phyloP scores from a whole-genome alignment of 2,888 invertebrate genomes.

The Hyposoter dolosus region DNA sequence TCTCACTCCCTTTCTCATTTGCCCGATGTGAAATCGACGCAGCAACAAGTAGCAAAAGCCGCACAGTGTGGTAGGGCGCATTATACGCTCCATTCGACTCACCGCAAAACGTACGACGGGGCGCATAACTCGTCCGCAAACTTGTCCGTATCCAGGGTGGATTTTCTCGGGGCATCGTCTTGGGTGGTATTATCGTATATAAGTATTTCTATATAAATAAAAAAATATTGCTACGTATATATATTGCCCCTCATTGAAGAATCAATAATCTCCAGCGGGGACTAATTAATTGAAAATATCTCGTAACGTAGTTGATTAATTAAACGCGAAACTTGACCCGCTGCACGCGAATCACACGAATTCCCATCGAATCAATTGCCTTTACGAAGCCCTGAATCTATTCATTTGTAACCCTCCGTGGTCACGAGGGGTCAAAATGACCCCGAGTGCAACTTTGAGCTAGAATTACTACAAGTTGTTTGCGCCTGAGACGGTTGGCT shows the following conservation, averaged over 20 bases:
- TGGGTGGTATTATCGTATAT: conserved; percentile 62
- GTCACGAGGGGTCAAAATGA: too few species aligned
- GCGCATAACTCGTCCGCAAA: conserved; percentile 81
- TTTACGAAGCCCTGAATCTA: not conserved
- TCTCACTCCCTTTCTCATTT: conserved; percentile 59
- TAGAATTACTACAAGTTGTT: too few species aligned
- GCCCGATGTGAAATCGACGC: conserved; percentile 58
- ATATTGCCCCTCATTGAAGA: conserved; percentile 38
- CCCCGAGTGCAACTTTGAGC: too few species aligned
- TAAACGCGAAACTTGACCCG: conserved; percentile 33
- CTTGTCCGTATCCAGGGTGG: conserved; percentile 76
- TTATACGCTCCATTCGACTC: conserved; percentile 70
- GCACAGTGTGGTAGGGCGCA: conserved; percentile 54
- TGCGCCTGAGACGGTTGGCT: too few species aligned
- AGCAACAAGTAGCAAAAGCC: conserved; percentile 36
- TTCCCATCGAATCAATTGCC: conserved; percentile 3
- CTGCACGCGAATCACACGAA: conserved; percentile 31
- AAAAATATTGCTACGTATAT: conserved; percentile 6
- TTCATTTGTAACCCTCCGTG: too few species aligned
- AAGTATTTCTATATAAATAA: conserved; percentile 10
- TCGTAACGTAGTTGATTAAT: conserved; percentile 44
- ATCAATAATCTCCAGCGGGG: conserved; percentile 65
- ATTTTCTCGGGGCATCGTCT: conserved; percentile 45
- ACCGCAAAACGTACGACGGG: conserved; percentile 55
- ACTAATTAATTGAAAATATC: conserved; percentile 59